phyloP scores from a whole-genome alignment of 2,888 invertebrate genomes.

The Panorpa germanica region DNA sequence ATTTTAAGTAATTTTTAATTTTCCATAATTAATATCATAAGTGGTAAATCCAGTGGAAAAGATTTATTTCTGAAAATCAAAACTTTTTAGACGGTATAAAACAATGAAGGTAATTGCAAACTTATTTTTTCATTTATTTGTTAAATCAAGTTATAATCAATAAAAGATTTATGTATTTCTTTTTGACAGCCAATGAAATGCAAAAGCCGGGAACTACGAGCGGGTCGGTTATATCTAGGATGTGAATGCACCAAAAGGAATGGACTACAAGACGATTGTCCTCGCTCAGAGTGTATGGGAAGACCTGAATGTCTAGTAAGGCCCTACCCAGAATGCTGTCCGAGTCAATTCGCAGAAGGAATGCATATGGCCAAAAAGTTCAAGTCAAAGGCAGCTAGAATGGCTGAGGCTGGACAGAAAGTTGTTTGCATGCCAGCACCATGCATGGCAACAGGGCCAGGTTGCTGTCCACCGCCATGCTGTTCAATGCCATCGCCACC shows the following conservation, averaged over 20 bases:
- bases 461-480: slow-evolving; percentile 1
- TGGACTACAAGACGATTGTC: slow-evolving; percentile 38
- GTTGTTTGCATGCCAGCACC: too few species aligned
- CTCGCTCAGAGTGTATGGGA: slow-evolving; percentile 29
- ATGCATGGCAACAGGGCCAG: too few species aligned
- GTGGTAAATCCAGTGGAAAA: too few species aligned
- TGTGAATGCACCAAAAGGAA: slow-evolving; percentile 37
- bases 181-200: slow-evolving; percentile 17
- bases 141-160: too few species aligned
- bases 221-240: slow-evolving; percentile 29
- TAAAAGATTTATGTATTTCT: slow-evolving; percentile 3
- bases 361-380: slow-evolving; percentile 17
- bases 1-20: too few species aligned
- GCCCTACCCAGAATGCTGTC: slow-evolving; percentile 28
- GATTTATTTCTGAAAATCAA: too few species aligned
- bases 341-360: slow-evolving; percentile 20
- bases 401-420: too few species aligned
- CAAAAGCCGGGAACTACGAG: slow-evolving; percentile 32
- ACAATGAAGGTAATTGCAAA: too few species aligned
- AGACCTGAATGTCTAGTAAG: slow-evolving; percentile 26
- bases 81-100: too few species aligned
- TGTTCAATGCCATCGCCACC: slow-evolving; percentile 12
- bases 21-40: too few species aligned
- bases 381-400: too few species aligned
- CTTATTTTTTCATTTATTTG: too few species aligned